Base-by-base conservation (phyloP, 2,888 invertebrate genomes). In the Ormyrus labotus region DNA sequence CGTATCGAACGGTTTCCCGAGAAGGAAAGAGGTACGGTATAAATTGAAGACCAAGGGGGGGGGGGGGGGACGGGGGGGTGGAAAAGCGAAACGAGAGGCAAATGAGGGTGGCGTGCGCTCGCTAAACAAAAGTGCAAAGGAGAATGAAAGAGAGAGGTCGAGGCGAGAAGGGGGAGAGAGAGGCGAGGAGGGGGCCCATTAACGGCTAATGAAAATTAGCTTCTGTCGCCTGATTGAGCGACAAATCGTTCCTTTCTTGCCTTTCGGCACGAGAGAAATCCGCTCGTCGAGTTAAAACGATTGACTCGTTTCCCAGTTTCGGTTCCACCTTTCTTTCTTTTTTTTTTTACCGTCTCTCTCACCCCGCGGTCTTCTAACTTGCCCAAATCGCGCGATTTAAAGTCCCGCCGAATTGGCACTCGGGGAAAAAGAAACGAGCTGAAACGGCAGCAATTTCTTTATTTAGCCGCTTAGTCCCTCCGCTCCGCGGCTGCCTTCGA, bases 141-240 rank as follows among this genome's bases (percentile, higher is more conserved):
- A 81, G 79, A 81, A 81, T 75, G 81, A 82, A 79, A 53, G 71
- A 19, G 79, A 72, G 84, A 75, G 83, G 84, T 78, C 76, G 83
- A 83, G 86, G 34, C 34, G 3, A 3, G 19, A 1, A 34, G 3
- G 34, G 34, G 34, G 34, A 19, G 19, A 19, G 19, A 19, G 19
- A 19, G 1, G 2, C 34, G 34, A 34, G 34, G 34, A 2, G 34
- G 34, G 34, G 34, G 34, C 34, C 89, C 87, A 34, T 34, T 34
- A 34, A 4, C 34, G 34, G 34, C 34, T 34, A 34, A 34, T 34
- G 34, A 34, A 34, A 34, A 34, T 34, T 34, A 34, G 34, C 34
- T 34, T 90, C 90, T 89, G 90, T 86, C 88, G 90, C 89, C 90
- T 89, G 90, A 90, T 90, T 90, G 90, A 88, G 85, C 86, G 88